Evolutionary conservation across 2,888 invertebrate genomes (phyloP).

Genomic region (Lochmaea capreae): DNA sequence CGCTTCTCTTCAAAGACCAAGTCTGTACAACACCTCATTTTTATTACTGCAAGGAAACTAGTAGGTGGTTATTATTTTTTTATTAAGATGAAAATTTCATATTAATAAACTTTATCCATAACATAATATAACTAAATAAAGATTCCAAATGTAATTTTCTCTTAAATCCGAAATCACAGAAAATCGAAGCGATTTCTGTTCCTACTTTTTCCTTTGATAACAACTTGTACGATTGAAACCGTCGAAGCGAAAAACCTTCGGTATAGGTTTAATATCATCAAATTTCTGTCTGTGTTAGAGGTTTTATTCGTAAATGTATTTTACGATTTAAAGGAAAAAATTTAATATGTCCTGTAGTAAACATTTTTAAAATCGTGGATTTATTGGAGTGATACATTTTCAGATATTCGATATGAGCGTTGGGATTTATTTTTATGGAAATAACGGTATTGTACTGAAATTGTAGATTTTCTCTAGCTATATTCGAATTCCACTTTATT

Average conservation of each 20-base stretch:
- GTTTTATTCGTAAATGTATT: conserved; percentile 9
- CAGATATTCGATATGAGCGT: not conserved
- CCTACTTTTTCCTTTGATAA: conserved; percentile 13
- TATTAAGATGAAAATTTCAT: not conserved
- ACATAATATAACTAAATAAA: not conserved
- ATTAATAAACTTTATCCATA: not conserved
- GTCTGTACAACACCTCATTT: not conserved
- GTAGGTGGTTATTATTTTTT: not conserved
- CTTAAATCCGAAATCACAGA: not conserved
- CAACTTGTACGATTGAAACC: conserved; percentile 9
- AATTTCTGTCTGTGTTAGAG: not conserved
- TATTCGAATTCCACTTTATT: no score
- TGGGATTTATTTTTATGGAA: no score
- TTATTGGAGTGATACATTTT: not conserved
- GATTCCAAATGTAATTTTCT: conserved; percentile 3
- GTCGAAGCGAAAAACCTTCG: conserved; percentile 7
- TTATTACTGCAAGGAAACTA: not conserved
- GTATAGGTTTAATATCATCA: conserved; percentile 19
- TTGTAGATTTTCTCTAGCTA: no score
- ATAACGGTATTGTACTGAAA: no score
- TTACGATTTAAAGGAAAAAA: not conserved
- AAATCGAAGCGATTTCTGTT: not conserved
- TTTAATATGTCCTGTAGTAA: conserved; percentile 4
- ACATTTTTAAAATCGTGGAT: not conserved
- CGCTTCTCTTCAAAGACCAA: no score